phyloP scores from a whole-genome alignment of 2,797 vertebrate species.

The Chiloscyllium punctatum region DNA sequence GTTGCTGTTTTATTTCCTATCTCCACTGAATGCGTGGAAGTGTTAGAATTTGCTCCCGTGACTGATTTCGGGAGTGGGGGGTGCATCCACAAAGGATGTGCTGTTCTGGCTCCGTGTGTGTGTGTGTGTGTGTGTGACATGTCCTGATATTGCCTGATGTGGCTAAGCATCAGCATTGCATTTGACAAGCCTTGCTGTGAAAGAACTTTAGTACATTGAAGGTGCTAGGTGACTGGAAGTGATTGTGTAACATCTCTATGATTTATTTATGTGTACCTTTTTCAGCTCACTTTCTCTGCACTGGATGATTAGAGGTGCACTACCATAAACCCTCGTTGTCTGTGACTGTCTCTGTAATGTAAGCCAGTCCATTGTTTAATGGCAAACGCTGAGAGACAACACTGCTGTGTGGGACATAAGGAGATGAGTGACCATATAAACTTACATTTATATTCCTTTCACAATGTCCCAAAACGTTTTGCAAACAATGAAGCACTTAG shows the following conservation, averaged over 20 bases:
- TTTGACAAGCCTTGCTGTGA: background rate
- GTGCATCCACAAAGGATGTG: background rate
- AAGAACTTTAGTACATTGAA: background rate
- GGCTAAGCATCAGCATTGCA: background rate
- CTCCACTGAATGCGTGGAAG: background rate
- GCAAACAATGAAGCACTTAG: background rate
- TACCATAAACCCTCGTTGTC: background rate
- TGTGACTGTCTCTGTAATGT: background rate
- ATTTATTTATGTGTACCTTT: background rate
- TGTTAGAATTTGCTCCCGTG: background rate
- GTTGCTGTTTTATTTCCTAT: background rate
- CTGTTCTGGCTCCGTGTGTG: too few species aligned
- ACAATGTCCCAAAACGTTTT: background rate
- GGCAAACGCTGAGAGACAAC: background rate
- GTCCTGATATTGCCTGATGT: too few species aligned
- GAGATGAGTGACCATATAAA: background rate
- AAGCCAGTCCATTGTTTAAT: background rate
- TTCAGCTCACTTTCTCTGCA: background rate
- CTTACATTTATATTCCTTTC: background rate
- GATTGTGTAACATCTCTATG: background rate
- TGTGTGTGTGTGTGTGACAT: too few species aligned
- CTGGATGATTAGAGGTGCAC: background rate
- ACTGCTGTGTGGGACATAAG: background rate
- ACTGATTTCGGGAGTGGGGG: background rate
- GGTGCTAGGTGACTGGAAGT: background rate